A percentile compares a stretch with the other conserved stretches of the same genome.
These are phyloP conservation scores for Homarus gammarus DNA, from an alignment of 2,888 invertebrate species.

Conservation along the genomic window DNA sequence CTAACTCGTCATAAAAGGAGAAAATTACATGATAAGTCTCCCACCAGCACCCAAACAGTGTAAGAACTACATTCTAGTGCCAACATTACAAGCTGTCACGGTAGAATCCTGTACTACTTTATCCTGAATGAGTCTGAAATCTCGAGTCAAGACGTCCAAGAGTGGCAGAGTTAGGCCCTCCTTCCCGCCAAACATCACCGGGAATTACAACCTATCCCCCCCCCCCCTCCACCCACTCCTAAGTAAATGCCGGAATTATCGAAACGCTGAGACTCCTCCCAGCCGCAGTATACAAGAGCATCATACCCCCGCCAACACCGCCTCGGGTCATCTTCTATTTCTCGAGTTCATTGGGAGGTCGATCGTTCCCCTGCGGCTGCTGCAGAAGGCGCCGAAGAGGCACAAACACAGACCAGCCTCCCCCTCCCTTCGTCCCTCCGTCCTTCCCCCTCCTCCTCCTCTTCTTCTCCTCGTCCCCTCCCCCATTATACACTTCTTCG, in stretches of 20 bases:
- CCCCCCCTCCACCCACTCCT: slow-evolving; percentile 14
- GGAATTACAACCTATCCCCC: neutral
- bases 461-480: too few relatives aligned
- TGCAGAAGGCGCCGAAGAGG: slow-evolving; percentile 22
- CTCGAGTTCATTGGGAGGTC: slow-evolving; percentile 47
- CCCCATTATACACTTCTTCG: slow-evolving; percentile 37
- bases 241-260: neutral
- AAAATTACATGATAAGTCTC: neutral
- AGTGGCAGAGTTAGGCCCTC: neutral
- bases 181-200: neutral
- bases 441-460: neutral
- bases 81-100: neutral
- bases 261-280: neutral
- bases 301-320: slow-evolving; percentile 29
- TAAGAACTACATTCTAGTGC: neutral
- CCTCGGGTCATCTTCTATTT: slow-evolving; percentile 40
- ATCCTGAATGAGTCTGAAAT: neutral
- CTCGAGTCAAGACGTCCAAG: neutral
- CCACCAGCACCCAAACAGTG: neutral
- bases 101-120: neutral
- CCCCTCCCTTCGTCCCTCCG: too few relatives aligned
- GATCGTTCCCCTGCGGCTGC: slow-evolving; percentile 18
- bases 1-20: neutral
- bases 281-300: slow-evolving; percentile 1
- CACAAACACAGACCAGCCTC: slow-evolving; percentile 26